Conservation (phyloP, 2,888 invertebrate genomes). For the Lymantria monacha region DNA sequence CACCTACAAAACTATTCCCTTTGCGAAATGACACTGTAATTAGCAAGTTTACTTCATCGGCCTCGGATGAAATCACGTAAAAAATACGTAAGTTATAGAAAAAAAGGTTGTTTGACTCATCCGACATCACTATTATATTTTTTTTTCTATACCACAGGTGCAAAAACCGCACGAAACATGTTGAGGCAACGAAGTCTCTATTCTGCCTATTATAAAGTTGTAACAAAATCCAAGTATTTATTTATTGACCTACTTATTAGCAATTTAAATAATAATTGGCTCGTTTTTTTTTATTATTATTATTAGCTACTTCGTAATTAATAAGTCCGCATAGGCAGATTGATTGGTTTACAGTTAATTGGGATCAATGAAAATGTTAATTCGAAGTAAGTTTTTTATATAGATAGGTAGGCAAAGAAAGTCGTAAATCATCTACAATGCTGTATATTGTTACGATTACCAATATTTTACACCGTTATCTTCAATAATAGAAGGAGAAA, state of each 20-base stretch:
- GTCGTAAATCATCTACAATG: too few species aligned
- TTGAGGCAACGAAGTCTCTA: too few species aligned
- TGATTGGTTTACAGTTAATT: slow-evolving; percentile 3
- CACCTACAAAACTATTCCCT: background rate
- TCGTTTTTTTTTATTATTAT: background rate
- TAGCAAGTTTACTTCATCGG: background rate
- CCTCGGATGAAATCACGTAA: background rate
- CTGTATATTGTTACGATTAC: background rate
- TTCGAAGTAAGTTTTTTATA: background rate
- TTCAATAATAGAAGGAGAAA: background rate
- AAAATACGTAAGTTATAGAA: too few species aligned
- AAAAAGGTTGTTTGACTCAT: too few species aligned
- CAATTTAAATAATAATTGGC: background rate
- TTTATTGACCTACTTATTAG: background rate
- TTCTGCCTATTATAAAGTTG: too few species aligned
- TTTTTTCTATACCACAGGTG: too few species aligned
- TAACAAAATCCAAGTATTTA: too few species aligned
- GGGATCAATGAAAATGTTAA: slow-evolving; percentile 1
- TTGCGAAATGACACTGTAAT: background rate
- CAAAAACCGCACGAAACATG: too few species aligned
- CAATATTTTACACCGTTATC: background rate
- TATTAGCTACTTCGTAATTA: background rate
- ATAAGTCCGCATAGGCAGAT: slow-evolving; percentile 1
- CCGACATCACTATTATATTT: too few species aligned
- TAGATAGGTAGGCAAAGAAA: too few species aligned